Evolutionary conservation across 2,113 vertebrate genomes (phyloP).

Genomic region (Andinoacara biseriatus): DNA sequence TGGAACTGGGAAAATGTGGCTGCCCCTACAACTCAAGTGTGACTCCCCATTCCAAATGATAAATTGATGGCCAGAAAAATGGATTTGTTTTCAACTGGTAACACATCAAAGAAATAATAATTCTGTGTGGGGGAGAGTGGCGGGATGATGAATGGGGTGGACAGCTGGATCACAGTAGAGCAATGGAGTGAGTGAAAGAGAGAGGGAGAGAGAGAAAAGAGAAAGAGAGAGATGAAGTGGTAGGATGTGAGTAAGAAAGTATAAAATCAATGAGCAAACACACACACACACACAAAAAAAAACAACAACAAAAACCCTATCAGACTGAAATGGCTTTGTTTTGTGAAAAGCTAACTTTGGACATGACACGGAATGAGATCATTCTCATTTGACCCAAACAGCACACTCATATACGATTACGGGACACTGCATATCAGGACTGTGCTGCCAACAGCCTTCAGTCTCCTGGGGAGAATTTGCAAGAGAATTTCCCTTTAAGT

Average conservation of each 20-base stretch:
- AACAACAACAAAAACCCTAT: slow-evolving; percentile 65
- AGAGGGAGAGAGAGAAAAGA: not conserved
- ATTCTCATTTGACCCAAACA: slow-evolving; percentile 8
- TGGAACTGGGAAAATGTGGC: slow-evolving; percentile 58
- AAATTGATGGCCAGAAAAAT: slow-evolving; percentile 84
- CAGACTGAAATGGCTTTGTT: slow-evolving; percentile 26
- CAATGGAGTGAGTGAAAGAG: slow-evolving; percentile 74
- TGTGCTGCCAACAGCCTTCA: not conserved
- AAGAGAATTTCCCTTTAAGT: not conserved
- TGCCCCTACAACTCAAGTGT: slow-evolving; percentile 80
- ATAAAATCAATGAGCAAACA: slow-evolving; percentile 71
- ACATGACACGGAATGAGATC: not conserved
- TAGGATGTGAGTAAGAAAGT: slow-evolving; percentile 27
- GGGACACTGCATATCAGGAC: not conserved
- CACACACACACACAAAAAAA: slow-evolving; percentile 71
- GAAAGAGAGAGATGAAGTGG: slow-evolving; percentile 28
- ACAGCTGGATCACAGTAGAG: slow-evolving; percentile 80
- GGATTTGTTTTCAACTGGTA: slow-evolving; percentile 87
- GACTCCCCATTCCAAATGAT: slow-evolving; percentile 83
- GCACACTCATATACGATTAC: not conserved
- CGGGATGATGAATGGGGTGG: slow-evolving; percentile 81
- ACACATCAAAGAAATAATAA: slow-evolving; percentile 86
- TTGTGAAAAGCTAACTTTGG: not conserved
- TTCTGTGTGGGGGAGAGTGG: slow-evolving; percentile 79
- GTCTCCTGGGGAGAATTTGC: not conserved